Evolutionary conservation across 2,113 vertebrate genomes (phyloP).

Genomic region (Ammospiza nelsoni): DNA sequence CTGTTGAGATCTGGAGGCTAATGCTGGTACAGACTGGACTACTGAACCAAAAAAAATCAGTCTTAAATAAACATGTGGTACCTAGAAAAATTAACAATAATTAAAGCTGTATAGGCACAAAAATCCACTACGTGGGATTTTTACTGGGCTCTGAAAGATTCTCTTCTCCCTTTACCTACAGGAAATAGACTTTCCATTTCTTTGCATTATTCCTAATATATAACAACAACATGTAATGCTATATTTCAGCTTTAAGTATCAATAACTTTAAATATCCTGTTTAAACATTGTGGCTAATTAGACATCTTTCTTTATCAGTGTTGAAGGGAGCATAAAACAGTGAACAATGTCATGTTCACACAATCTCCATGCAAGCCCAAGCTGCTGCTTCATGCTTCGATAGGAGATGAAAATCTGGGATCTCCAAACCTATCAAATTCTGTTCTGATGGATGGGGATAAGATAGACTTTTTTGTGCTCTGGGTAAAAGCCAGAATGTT

Average conservation of each 20-base stretch:
- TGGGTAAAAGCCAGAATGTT: constrained; percentile 69
- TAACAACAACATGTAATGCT: not conserved
- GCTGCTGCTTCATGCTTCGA: not conserved
- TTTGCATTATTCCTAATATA: not conserved
- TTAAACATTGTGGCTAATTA: not conserved
- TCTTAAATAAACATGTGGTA: constrained; percentile 50
- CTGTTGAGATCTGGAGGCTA: constrained; percentile 76
- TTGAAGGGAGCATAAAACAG: not conserved
- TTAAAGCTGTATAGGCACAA: constrained; percentile 43
- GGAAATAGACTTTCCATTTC: not conserved
- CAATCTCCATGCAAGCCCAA: not conserved
- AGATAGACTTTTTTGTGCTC: constrained; percentile 64
- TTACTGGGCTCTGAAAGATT: not conserved
- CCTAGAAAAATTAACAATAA: constrained; percentile 58
- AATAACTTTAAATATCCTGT: not conserved
- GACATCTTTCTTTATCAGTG: not conserved
- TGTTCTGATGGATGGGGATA: constrained; percentile 61
- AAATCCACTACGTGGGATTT: not conserved
- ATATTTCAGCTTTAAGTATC: not conserved
- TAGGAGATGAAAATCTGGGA: not conserved
- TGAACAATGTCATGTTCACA: not conserved
- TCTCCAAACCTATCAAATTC: constrained; percentile 26
- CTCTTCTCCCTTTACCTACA: not conserved
- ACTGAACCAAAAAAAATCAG: constrained; percentile 64
- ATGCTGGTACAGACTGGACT: constrained; percentile 65